These are phyloP conservation scores for Mirounga angustirostris DNA, from an alignment of 2,113 vertebrate genomes.

Conservation along the genomic window DNA sequence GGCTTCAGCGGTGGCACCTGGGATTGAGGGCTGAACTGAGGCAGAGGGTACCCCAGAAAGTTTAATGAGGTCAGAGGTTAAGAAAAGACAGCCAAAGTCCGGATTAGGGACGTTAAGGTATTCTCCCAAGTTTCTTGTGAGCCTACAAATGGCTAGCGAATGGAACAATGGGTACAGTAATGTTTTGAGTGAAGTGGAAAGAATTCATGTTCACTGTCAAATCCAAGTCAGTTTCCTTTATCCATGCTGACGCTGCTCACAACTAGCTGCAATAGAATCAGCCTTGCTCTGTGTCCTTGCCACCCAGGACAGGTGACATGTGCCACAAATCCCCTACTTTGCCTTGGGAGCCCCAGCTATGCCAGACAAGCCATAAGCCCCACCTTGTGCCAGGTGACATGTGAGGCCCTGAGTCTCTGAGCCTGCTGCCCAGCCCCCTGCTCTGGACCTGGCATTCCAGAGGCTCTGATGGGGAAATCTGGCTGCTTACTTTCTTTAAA, in stretches of 20 bases:
- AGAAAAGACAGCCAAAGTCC: background rate
- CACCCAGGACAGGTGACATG: background rate
- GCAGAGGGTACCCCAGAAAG: background rate
- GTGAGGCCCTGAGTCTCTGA: background rate
- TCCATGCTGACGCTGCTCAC: background rate
- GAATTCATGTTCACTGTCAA: background rate
- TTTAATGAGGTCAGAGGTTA: background rate
- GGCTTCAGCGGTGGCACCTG: background rate
- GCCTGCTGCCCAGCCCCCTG: background rate
- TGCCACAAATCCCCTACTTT: background rate
- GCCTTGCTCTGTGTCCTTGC: background rate
- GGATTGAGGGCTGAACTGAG: background rate
- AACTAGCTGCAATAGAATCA: background rate
- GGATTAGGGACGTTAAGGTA: background rate
- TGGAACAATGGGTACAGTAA: background rate
- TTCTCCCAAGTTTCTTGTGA: background rate
- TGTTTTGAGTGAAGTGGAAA: background rate
- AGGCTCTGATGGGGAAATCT: background rate
- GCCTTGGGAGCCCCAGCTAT: background rate
- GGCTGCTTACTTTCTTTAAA: background rate
- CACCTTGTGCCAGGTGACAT: background rate
- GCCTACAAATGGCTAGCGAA: background rate
- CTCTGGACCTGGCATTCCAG: background rate
- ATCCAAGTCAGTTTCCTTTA: background rate
- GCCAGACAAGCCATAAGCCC: background rate